A percentile compares a stretch with the other conserved stretches of the same genome.
phyloP scores from a whole-genome alignment of 1,140 invertebrate genomes.

The Matsumurasca onukii region DNA sequence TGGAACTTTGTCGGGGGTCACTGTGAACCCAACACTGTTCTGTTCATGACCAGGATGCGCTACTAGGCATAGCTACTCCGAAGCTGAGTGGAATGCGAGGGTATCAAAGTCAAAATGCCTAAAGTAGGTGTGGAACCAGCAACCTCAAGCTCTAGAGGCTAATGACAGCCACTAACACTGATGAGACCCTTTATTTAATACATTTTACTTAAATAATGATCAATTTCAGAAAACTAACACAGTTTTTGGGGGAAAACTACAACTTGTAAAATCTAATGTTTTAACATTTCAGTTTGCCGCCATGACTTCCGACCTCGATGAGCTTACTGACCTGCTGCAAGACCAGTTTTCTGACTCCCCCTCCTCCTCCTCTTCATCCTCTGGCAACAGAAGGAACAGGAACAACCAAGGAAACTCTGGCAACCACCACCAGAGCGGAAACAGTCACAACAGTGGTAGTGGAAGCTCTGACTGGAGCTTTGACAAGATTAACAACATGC shows the following conservation, averaged over 20 bases:
- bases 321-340: not conserved
- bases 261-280: not conserved
- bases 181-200: not conserved
- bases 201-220: not conserved
- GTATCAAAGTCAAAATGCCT: no score
- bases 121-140: no score
- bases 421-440: no score
- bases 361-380: slow-evolving; percentile 13
- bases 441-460: not conserved
- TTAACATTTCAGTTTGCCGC: slow-evolving; percentile 4
- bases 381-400: not conserved
- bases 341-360: slow-evolving; percentile 4
- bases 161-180: no score
- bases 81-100: no score
- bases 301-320: slow-evolving; percentile 5
- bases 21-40: no score
- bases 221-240: not conserved
- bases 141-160: no score
- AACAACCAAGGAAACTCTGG: not conserved
- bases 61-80: no score
- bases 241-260: no score
- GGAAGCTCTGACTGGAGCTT: slow-evolving; percentile 1
- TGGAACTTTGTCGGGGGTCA: no score
- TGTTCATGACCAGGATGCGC: no score
- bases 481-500: slow-evolving; percentile 54